A percentile compares a stretch with the other conserved stretches of the same genome.
Conservation (phyloP, 2,888 invertebrate species). For the Hedychridium roseum region DNA sequence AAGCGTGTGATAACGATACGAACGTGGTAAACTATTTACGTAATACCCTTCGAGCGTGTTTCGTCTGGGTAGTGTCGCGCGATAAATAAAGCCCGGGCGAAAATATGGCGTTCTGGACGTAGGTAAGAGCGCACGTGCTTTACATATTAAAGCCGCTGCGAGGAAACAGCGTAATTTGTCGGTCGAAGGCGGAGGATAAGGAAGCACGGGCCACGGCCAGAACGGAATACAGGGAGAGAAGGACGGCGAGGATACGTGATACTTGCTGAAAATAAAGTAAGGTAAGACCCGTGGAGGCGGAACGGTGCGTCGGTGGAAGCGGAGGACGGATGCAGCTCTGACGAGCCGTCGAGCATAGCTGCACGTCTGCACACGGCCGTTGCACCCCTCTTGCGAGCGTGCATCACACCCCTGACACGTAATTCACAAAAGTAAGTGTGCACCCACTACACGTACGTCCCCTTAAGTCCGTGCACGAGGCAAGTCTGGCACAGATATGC, state of each 20-base stretch:
- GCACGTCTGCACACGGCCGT: constrained; percentile 3
- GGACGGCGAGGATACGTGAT: constrained; percentile 4
- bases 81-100: no score
- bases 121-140: no score
- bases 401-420: neutral
- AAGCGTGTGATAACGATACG: no score
- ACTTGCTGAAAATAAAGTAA: constrained; percentile 30
- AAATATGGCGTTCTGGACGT: no score
- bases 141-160: no score
- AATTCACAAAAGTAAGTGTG: constrained; percentile 11
- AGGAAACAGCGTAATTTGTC: constrained; percentile 35
- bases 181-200: constrained; percentile 9
- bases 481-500: constrained; percentile 37
- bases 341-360: constrained; percentile 11
- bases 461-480: constrained; percentile 18
- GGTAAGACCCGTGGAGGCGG: constrained; percentile 35
- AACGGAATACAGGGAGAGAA: constrained; percentile 3
- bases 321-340: constrained; percentile 4
- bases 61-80: no score
- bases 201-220: constrained; percentile 8
- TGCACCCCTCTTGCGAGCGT: neutral
- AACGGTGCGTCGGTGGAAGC: constrained; percentile 27
- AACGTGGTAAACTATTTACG: no score
- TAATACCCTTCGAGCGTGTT: no score
- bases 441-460: constrained; percentile 15